These are phyloP conservation scores for Pseudochirops corinnae DNA, from an alignment of 2,797 vertebrate species.

Conservation along the genomic window DNA sequence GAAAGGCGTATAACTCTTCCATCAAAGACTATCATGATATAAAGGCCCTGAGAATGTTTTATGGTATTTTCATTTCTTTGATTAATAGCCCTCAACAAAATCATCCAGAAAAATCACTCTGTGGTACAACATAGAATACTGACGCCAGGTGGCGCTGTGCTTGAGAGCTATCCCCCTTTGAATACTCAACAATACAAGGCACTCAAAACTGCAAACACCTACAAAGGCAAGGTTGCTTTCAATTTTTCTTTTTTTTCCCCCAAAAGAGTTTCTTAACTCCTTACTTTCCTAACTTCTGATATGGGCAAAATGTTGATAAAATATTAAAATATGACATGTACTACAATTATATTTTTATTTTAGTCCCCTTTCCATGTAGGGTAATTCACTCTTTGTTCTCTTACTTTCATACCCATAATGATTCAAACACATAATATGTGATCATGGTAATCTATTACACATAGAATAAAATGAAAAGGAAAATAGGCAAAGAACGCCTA, in stretches of 20 bases:
- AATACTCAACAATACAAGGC: neutral
- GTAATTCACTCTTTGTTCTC: neutral
- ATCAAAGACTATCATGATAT: neutral
- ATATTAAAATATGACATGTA: neutral
- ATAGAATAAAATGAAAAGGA: neutral
- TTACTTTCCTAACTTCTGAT: neutral
- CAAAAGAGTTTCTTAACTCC: neutral
- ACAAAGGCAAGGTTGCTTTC: neutral
- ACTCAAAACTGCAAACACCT: neutral
- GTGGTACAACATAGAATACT: neutral
- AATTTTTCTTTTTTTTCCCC: neutral
- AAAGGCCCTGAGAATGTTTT: neutral
- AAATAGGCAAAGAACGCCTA: neutral
- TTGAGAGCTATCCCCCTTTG: neutral
- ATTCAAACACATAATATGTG: neutral
- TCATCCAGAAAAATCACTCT: neutral
- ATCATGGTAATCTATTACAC: neutral
- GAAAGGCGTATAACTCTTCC: neutral
- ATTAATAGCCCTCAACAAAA: neutral
- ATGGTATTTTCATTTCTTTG: neutral
- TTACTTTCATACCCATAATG: neutral
- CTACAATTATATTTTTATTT: neutral
- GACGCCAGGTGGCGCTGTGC: neutral
- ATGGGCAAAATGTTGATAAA: neutral
- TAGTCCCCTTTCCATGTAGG: neutral